Evolutionary conservation across 2,888 invertebrate genomes (phyloP), one percentile per base, ranked within the genome.

Genomic region (Leucophenga montana): DNA sequence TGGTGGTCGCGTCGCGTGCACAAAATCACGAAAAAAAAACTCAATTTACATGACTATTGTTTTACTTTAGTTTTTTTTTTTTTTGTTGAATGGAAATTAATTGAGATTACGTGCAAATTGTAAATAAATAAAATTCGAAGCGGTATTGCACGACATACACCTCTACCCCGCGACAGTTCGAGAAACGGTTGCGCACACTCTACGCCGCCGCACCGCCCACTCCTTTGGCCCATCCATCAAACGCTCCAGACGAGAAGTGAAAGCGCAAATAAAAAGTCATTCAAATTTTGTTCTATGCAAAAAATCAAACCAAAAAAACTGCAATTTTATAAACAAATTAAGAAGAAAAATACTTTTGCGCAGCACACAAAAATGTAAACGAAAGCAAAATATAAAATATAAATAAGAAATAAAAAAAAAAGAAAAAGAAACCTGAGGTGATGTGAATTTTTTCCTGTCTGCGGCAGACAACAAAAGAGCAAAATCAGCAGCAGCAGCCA

Each of bases 251-350:
- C 27, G 39, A 39, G 1, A 69, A 66, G 48, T 64, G 44, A 66
- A 64, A 53, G 46, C 13, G 33, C 54, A 50, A 54, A 48, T 53
- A 9, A 20, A 9, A 20, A 65, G 73, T 69, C 73, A 44, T 20
- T 44, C 22, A 64, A 14, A 27, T 64, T 56, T 33, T 9, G 2
- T 18, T 67, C 57, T 57, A 46, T 65, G 59, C 61, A 39, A 62
- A 54, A 9, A 20, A 66, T 16, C n/a, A 76, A 73, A 71, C 72
- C 72, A 66, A 62, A 69, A 70, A 76, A 76, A 71, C 64, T 67
- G 61, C 68, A 69, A 68, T 78, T 77, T 66, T 71, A 77, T 59
- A 80, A 77, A 73, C 73, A 78, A 75, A 78, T 77, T 70, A 76
- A 80, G 70, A 75, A 76, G 66, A 77, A 78, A 75, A 56, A 31